Evolutionary conservation across 2,888 invertebrate species (phyloP).

Genomic region (Pyrrhosoma nymphula): DNA sequence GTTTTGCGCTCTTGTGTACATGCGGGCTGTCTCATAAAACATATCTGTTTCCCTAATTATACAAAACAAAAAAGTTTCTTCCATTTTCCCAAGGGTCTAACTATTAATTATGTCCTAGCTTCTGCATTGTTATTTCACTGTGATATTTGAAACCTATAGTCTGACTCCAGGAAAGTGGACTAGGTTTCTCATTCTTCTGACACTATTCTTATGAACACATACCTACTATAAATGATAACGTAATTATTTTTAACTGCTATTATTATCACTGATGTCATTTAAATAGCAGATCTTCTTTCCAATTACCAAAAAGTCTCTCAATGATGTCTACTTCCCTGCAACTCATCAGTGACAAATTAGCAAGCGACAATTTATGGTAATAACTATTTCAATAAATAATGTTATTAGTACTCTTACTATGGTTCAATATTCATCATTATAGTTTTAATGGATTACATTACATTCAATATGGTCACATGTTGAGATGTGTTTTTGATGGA

Average conservation of each 20-base stretch:
- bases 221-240: conserved; percentile 55
- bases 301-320: conserved; percentile 64
- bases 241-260: conserved; percentile 67
- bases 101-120: conserved; percentile 67
- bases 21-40: conserved; percentile 65
- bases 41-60: conserved; percentile 65
- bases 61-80: conserved; percentile 58
- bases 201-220: conserved; percentile 64
- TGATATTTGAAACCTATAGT: conserved; percentile 63
- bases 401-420: conserved; percentile 67
- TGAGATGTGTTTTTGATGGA: conserved; percentile 68
- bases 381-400: conserved; percentile 67
- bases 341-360: conserved; percentile 64
- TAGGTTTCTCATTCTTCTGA: conserved; percentile 64
- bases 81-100: conserved; percentile 65
- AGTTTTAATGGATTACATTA: conserved; percentile 66
- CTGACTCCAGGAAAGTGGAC: conserved; percentile 55
- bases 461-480: conserved; percentile 64
- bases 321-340: conserved; percentile 64
- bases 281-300: conserved; percentile 64
- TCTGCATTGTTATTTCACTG: conserved; percentile 67
- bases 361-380: conserved; percentile 61
- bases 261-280: conserved; percentile 58
- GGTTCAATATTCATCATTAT: conserved; percentile 65
- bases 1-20: conserved; percentile 65